Base-by-base conservation (phyloP, 2,113 vertebrate genomes). In the Hipposideros armiger region DNA sequence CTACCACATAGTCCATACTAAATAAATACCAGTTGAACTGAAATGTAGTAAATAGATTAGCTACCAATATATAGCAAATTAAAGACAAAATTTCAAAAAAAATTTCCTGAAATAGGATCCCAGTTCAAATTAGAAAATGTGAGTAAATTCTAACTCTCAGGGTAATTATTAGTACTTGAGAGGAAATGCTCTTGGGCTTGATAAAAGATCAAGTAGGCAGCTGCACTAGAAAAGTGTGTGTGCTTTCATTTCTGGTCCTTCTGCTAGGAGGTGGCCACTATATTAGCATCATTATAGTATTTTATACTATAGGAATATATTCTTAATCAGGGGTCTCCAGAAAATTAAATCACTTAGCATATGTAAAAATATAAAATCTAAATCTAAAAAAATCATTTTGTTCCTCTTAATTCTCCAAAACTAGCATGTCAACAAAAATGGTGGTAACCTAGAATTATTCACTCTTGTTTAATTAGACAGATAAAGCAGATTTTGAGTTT, bases 81-180 rank as follows among this genome's bases (percentile, higher is more conserved):
- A 85, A 87, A 92, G 82, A 62, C 40, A 40, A 90, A 93, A 82
- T 11, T 54, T 26, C 36, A 36, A 36, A 36, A 36, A 36, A 36
- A 36, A 36, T 36, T 36, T 36, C 36, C 36, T 70, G 24, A 93
- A 96, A 90, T 22, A 83, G 32, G 42, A 77, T 70, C 45, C 8
- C 14, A 90, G 26, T 82, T 56, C 40, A 90, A 87, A 87, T 52
- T 62, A 82, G 87, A 2, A 93, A 82, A 36, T 93, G 72, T 67
- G 22, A 90, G 40, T 67, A 93, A 96, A 86, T 93, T 80, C 50
- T 14, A 95, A 67, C 19, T 66, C 26, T 74, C 50, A 45, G 5
- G 14, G 36, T 90, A 95, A 86, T 47, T 87, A 67, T 86, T 85
- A 86, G 16, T 73, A 52, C 50, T 60, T 13, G n/a, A 85, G 60